Evolutionary conservation across 2,888 invertebrate genomes (phyloP), one percentile per base, ranked within the genome.

Genomic region (Slavum lentiscoides): DNA sequence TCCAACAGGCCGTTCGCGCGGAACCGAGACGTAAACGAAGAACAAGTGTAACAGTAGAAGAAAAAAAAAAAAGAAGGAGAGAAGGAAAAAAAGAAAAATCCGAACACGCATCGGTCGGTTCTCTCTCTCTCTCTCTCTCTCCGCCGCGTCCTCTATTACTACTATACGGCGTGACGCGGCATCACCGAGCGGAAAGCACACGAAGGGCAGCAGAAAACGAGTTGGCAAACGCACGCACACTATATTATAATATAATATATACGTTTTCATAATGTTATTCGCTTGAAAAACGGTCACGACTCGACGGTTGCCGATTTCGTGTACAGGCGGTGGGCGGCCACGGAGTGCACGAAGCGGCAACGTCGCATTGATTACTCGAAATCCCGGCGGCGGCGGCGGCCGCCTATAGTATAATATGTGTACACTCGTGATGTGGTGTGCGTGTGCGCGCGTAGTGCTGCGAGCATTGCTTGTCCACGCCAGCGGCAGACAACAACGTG

Each of bases 271-370:
- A 19, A 61, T 43, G 23, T 59, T 23, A 70, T 37, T 66, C 23
- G 39, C 61, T 70, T 43, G 39, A 72, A 70, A 67, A 80, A 80
- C 80, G 70, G 80, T 80, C 80, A 72, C 70, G 80, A 80, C 39
- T 80, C 49, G 53, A 72, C 64, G 70, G 80, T 80, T 80, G 80
- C 70, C 80, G 80, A 72, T 80, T 72, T 72, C 2, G 30, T 69
- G 53, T 81, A 39, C 66, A 30, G 67, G 62, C 83, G 84, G 88
- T 82, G 82, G 83, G 81, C 81, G 72, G 73, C 66, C 75, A 80
- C 70, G 81, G 70, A 70, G 82, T 76, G 55, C 80, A 74, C 68
- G 17, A 88, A 87, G 87, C 87, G 88, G 87, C 86, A 87, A 86
- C 86, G 87, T 67, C 43, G 77, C 77, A 82, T 82, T 82, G 77